Conservation (phyloP, 1,140 invertebrate species). For the Meteorus sp. region DNA sequence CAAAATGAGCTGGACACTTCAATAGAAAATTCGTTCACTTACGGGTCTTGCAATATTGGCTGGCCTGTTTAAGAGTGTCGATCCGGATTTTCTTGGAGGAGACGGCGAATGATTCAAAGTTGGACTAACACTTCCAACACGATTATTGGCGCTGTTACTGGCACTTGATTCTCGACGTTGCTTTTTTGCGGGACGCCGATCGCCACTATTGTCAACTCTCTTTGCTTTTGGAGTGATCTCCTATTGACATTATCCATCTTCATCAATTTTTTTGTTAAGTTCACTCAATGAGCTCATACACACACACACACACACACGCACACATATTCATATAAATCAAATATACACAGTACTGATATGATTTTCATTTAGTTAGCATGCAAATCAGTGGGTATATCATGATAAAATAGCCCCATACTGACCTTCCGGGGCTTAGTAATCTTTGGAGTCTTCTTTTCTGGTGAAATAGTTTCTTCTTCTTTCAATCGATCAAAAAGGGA, state of each 20-base stretch:
- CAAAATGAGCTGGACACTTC: no score
- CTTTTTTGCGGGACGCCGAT: slow-evolving; percentile 49
- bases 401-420: no score
- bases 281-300: no score
- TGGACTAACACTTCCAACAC: slow-evolving; percentile 48
- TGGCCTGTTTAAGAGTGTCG: slow-evolving; percentile 67
- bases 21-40: slow-evolving; percentile 49
- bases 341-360: no score
- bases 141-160: slow-evolving; percentile 46
- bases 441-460: slow-evolving; percentile 59
- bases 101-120: slow-evolving; percentile 59
- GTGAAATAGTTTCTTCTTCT: slow-evolving; percentile 53
- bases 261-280: no score
- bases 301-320: no score
- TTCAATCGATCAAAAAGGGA: slow-evolving; percentile 74
- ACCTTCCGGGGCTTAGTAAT: slow-evolving; percentile 58
- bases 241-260: slow-evolving; percentile 25
- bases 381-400: no score
- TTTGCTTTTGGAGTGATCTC: slow-evolving; percentile 54
- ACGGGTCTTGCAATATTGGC: slow-evolving; percentile 70
- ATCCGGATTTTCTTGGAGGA: slow-evolving; percentile 62
- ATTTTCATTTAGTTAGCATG: no score
- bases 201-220: slow-evolving; percentile 42
- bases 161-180: slow-evolving; percentile 51
- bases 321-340: neutral